Conservation (phyloP, 2,113 vertebrate genomes). For the Coreoperca whiteheadi region DNA sequence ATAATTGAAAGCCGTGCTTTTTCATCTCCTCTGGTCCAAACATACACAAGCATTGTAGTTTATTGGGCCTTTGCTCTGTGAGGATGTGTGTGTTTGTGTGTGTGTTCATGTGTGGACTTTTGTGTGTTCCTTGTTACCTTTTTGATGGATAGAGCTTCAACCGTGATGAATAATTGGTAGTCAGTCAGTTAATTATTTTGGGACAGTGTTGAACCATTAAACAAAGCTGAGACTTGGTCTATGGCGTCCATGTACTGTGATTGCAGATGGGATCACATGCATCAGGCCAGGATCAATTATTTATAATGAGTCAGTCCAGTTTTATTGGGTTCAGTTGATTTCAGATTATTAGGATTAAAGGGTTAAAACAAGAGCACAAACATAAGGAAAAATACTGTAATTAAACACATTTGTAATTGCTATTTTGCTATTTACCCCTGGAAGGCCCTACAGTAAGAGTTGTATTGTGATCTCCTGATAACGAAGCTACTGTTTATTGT, state of each 20-base stretch:
- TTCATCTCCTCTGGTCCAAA: conserved; percentile 25
- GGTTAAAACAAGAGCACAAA: not conserved
- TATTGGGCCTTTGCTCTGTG: not conserved
- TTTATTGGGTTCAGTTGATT: not conserved
- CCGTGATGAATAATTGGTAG: conserved; percentile 53
- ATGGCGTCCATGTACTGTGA: conserved; percentile 5
- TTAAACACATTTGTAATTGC: not conserved
- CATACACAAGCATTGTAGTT: conserved; percentile 7
- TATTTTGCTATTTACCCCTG: no score
- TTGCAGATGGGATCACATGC: not conserved
- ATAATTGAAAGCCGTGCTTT: conserved; percentile 22
- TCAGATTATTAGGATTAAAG: not conserved
- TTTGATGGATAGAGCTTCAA: conserved; percentile 56
- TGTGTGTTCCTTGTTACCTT: conserved; percentile 39
- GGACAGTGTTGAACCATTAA: conserved; percentile 34
- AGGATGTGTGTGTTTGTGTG: not conserved
- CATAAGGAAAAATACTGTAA: not conserved
- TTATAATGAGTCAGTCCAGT: not conserved
- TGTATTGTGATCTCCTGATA: not conserved
- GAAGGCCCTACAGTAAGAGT: not conserved
- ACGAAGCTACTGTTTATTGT: not conserved
- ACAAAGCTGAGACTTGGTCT: not conserved
- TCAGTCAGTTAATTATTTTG: conserved; percentile 70
- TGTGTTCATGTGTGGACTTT: not conserved
- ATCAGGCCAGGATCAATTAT: not conserved